Conservation (phyloP, 2,113 vertebrate genomes). For the Glaucomys volans region DNA sequence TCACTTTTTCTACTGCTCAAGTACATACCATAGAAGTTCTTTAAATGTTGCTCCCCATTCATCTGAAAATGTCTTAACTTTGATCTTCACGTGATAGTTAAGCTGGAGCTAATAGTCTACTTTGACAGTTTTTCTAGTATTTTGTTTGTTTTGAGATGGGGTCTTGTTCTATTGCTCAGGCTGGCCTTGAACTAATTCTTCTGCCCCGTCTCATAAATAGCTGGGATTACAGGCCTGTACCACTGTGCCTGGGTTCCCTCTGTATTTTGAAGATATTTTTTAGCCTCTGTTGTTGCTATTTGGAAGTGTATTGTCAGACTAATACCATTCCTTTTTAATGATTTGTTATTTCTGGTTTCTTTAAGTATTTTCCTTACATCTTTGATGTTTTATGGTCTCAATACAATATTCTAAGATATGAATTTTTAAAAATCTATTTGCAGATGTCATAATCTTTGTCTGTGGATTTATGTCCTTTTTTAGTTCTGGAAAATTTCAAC, state of each 20-base stretch:
- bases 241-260: too few relatives aligned
- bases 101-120: neutral
- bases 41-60: neutral
- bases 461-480: neutral
- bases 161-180: too few relatives aligned
- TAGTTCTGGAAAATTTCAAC: neutral
- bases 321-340: neutral
- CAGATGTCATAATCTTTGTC: neutral
- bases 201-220: too few relatives aligned
- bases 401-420: neutral
- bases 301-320: neutral
- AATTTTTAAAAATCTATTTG: neutral
- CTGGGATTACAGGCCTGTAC: too few relatives aligned
- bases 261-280: neutral
- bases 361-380: neutral
- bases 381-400: neutral
- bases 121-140: neutral
- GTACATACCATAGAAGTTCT: neutral
- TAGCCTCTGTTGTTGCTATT: neutral
- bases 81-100: neutral
- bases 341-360: neutral
- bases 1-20: neutral
- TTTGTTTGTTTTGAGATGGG: too few relatives aligned
- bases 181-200: too few relatives aligned
- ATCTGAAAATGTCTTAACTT: neutral